Conservation (phyloP, 2,113 vertebrate species). For the Corythornis madagascariensis region DNA sequence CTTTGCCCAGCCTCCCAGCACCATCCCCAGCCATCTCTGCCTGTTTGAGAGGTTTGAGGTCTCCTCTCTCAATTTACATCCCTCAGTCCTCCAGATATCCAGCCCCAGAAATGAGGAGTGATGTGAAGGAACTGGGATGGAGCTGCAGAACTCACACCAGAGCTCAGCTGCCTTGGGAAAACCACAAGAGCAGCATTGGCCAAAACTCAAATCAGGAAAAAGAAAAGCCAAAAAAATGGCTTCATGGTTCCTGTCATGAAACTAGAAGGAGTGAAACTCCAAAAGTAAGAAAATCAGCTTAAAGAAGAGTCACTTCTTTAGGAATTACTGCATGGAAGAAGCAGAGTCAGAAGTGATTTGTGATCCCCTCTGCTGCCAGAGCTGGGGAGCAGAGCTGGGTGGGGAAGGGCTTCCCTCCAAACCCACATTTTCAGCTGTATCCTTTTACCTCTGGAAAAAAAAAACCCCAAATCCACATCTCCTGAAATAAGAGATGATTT, state of each 20-base stretch:
- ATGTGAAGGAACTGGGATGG: not conserved
- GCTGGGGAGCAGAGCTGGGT: not conserved
- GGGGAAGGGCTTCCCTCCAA: constrained; percentile 38
- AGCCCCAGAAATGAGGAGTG: not conserved
- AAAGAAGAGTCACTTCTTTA: not conserved
- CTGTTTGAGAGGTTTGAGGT: not conserved
- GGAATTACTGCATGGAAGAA: constrained; percentile 41
- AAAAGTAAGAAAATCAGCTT: not conserved
- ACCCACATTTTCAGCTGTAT: not conserved
- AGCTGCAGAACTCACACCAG: not conserved
- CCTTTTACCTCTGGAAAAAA: not conserved
- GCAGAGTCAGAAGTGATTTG: not conserved
- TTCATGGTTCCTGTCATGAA: not conserved
- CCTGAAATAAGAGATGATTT: constrained; percentile 21
- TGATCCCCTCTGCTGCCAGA: not conserved
- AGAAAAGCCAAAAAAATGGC: not conserved
- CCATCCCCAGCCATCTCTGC: too few relatives aligned
- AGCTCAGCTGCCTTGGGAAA: not conserved
- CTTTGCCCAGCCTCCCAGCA: not conserved
- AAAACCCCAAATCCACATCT: not conserved
- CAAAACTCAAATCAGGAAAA: not conserved
- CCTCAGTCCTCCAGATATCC: not conserved
- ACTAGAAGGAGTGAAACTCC: not conserved
- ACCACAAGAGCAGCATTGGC: not conserved
- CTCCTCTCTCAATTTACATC: fast-evolving